Evolutionary conservation across 2,113 vertebrate genomes (phyloP).

Genomic region (Ictalurus punctatus): DNA sequence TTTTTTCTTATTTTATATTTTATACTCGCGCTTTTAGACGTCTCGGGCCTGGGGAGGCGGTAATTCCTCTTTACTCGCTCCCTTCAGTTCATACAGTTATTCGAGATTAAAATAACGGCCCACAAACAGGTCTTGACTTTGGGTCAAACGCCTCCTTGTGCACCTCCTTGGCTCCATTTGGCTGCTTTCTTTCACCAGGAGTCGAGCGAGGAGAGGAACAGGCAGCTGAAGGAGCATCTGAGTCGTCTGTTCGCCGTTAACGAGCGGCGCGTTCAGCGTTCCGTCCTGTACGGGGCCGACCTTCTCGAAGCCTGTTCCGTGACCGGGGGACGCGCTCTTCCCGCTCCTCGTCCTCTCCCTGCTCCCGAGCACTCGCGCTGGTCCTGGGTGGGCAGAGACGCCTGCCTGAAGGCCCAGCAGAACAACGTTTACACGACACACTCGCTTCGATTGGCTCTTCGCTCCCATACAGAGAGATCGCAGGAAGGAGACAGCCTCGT

Average conservation of each 20-base stretch:
- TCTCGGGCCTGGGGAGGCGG: too few relatives aligned
- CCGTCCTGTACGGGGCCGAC: constrained; percentile 86
- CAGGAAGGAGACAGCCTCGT: constrained; percentile 65
- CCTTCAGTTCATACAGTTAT: too few relatives aligned
- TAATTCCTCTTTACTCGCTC: too few relatives aligned
- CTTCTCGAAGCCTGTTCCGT: constrained; percentile 78
- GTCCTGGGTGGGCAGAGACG: constrained; percentile 79
- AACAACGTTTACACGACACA: constrained; percentile 63
- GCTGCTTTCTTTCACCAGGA: constrained; percentile 70
- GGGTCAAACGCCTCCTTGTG: background rate
- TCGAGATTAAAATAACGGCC: too few relatives aligned
- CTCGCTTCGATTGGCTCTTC: constrained; percentile 69
- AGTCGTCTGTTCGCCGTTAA: constrained; percentile 81
- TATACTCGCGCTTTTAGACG: background rate
- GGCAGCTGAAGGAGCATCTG: constrained; percentile 84
- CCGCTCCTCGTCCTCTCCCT: constrained; percentile 3
- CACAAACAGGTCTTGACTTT: background rate
- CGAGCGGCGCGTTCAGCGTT: constrained; percentile 81
- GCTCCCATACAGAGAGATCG: constrained; percentile 65
- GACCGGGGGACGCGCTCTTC: constrained; percentile 9
- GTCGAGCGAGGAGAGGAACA: constrained; percentile 82
- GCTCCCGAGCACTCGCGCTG: constrained; percentile 55
- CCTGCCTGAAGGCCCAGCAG: constrained; percentile 69
- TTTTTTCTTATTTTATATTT: background rate
- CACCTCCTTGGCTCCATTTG: too few relatives aligned